Conservation (phyloP, 2,797 vertebrate species). For the Prionace glauca region DNA sequence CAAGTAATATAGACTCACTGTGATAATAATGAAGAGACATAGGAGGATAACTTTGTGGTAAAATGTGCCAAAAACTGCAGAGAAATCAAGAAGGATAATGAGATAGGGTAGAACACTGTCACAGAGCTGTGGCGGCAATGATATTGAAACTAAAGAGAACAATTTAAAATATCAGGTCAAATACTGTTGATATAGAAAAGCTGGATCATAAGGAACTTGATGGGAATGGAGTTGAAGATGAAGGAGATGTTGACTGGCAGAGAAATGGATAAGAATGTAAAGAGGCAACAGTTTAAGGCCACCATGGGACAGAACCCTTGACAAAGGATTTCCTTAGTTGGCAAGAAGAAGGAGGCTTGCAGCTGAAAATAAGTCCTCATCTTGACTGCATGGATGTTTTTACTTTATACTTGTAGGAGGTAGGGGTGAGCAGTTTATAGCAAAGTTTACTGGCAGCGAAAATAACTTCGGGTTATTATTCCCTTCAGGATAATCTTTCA, state of each 20-base stretch:
- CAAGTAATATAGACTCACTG: no score
- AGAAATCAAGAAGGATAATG: no score
- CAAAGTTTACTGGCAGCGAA: background rate
- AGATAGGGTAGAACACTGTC: no score
- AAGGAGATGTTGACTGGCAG: background rate
- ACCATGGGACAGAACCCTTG: background rate
- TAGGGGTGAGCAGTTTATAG: background rate
- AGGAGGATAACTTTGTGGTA: no score
- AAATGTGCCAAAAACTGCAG: no score
- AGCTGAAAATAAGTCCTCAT: background rate
- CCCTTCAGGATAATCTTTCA: background rate
- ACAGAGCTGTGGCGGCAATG: no score
- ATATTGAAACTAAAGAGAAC: background rate
- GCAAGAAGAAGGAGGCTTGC: background rate
- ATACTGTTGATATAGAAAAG: no score
- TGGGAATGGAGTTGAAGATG: background rate
- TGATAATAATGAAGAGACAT: no score
- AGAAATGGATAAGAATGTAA: background rate
- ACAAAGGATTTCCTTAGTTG: background rate
- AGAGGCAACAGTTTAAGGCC: background rate
- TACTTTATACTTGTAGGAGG: no score
- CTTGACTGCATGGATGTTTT: background rate
- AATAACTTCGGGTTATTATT: background rate
- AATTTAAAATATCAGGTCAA: background rate
- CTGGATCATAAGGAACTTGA: background rate